Evolutionary conservation across 2,113 vertebrate genomes (phyloP).

Genomic region (Cynopterus brachyotis): DNA sequence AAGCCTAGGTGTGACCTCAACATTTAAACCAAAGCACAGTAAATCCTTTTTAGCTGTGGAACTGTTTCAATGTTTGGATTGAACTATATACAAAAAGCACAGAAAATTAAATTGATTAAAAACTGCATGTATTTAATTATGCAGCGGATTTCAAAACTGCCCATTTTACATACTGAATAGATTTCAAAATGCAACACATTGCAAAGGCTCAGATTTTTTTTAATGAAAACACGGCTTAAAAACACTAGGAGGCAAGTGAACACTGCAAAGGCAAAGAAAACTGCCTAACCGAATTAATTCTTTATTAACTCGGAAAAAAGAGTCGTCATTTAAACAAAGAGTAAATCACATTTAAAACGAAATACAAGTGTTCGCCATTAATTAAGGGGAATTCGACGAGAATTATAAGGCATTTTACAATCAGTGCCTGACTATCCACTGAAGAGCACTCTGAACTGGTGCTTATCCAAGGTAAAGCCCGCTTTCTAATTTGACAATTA

Average conservation of each 20-base stretch:
- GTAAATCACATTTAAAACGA: slow-evolving; percentile 23
- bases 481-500: neutral
- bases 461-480: neutral
- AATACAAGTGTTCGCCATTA: neutral
- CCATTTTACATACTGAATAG: slow-evolving; percentile 55
- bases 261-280: neutral
- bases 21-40: slow-evolving; percentile 55
- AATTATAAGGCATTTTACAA: neutral
- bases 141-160: slow-evolving; percentile 67
- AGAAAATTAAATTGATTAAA: slow-evolving; percentile 76
- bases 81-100: slow-evolving; percentile 65
- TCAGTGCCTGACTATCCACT: neutral
- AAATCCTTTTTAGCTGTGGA: slow-evolving; percentile 66
- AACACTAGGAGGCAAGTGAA: neutral
- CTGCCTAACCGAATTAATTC: neutral
- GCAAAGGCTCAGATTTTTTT: neutral
- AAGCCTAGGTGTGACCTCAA: neutral
- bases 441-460: neutral
- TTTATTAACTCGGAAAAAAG: neutral
- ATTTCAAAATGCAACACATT: slow-evolving; percentile 63
- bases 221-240: neutral
- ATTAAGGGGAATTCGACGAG: neutral
- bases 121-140: slow-evolving; percentile 72
- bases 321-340: neutral
- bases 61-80: slow-evolving; percentile 74